Evolutionary conservation across 2,113 vertebrate species (phyloP).

Genomic region (Tychaedon coryphoeus): DNA sequence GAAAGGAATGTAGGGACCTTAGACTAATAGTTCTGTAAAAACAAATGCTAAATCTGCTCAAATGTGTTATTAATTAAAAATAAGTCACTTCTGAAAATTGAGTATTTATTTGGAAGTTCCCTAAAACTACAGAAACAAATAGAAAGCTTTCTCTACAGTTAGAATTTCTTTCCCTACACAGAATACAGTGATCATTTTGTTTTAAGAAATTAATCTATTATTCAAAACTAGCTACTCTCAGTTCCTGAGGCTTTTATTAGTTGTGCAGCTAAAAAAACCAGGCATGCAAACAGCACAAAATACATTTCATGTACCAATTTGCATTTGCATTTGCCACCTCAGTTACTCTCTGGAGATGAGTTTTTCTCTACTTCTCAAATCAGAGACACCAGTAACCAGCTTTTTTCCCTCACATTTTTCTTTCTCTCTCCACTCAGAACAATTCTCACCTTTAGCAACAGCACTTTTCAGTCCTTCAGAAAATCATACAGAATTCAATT

Average conservation of each 20-base stretch:
- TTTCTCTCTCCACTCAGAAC: background rate
- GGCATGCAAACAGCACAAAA: accelerated
- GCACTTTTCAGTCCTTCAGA: background rate
- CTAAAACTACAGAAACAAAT: background rate
- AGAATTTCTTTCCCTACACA: background rate
- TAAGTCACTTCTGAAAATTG: conserved; percentile 5
- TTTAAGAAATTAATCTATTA: background rate
- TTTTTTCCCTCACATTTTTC: background rate
- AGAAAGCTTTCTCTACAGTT: conserved; percentile 8
- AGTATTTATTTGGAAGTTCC: conserved; percentile 30
- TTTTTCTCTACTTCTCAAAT: background rate
- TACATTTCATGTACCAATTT: background rate
- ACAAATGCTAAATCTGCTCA: conserved; percentile 29
- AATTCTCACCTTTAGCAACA: background rate
- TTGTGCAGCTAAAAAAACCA: background rate
- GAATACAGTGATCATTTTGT: background rate
- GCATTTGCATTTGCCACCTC: background rate
- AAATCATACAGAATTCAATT: background rate
- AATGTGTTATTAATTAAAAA: conserved; percentile 32
- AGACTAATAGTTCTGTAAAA: conserved; percentile 41
- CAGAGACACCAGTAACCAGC: background rate
- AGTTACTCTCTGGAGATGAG: background rate
- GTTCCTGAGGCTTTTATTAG: background rate
- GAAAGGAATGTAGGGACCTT: background rate
- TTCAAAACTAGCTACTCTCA: background rate